These are phyloP conservation scores for Antheraea mylitta DNA, from an alignment of 1,140 invertebrate species.

Conservation along the genomic window DNA sequence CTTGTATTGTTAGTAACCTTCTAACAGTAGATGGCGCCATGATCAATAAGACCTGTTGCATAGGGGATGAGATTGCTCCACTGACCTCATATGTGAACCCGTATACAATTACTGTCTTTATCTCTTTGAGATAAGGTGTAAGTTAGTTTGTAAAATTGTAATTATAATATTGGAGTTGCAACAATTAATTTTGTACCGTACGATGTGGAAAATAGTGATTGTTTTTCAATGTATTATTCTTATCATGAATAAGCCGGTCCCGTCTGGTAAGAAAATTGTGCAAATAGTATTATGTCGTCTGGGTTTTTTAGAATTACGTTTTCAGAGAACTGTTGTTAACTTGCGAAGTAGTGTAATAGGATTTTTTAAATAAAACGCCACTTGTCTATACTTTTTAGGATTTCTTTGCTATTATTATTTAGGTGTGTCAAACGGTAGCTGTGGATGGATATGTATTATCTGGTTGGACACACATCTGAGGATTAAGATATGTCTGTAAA, in stretches of 20 bases:
- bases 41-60: conserved; percentile 39
- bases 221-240: conserved; percentile 24
- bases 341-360: not conserved
- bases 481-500: no score
- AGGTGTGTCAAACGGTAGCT: no score
- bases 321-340: not conserved
- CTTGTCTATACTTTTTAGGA: no score
- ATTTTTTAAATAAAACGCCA: no score
- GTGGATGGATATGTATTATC: no score
- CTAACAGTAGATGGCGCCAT: conserved; percentile 33
- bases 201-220: not conserved
- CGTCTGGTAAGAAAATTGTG: conserved; percentile 36
- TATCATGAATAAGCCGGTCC: conserved; percentile 30
- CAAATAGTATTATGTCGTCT: conserved; percentile 24
- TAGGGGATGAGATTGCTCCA: conserved; percentile 29
- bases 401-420: no score
- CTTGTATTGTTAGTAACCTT: not conserved
- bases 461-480: no score
- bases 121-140: not conserved
- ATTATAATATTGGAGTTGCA: not conserved
- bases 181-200: not conserved
- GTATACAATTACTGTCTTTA: not conserved
- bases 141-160: not conserved
- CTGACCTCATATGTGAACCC: conserved; percentile 30
- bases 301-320: conserved; percentile 12